These are phyloP conservation scores for Papilio polytes DNA, from an alignment of 1,140 invertebrate genomes.

Conservation along the genomic window DNA sequence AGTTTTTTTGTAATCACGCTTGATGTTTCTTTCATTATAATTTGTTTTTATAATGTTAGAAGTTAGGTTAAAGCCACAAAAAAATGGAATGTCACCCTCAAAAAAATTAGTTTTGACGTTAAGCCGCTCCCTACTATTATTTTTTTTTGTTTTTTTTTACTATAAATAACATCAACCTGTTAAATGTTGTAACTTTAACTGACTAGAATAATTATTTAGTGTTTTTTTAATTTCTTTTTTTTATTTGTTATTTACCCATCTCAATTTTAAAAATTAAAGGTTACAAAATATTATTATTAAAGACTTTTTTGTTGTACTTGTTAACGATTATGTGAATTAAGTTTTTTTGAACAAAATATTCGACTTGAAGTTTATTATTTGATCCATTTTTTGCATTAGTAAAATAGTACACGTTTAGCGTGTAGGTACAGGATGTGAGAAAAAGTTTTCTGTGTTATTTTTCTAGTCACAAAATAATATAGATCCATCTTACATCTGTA, in stretches of 20 bases:
- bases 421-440: neutral
- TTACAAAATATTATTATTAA: too few species aligned
- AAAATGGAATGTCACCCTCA: neutral
- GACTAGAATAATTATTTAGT: neutral
- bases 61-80: neutral
- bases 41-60: neutral
- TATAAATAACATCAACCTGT: too few species aligned
- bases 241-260: too few species aligned
- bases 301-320: too few species aligned
- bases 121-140: neutral
- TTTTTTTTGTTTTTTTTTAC: too few species aligned
- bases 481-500: too few species aligned
- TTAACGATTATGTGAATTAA: too few species aligned
- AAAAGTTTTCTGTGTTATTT: constrained; percentile 16
- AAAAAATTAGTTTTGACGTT: neutral
- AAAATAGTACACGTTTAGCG: neutral
- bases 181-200: neutral
- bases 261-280: too few species aligned
- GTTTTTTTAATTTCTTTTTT: too few species aligned
- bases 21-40: neutral
- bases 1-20: constrained; percentile 11
- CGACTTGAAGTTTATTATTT: neutral
- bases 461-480: constrained; percentile 26
- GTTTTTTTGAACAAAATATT: neutral
- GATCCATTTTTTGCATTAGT: neutral